Percentiles rank a stretch among this genome's conserved stretches.
Evolutionary conservation across 2,113 vertebrate species (phyloP).

Genomic region (Lagopus muta): DNA sequence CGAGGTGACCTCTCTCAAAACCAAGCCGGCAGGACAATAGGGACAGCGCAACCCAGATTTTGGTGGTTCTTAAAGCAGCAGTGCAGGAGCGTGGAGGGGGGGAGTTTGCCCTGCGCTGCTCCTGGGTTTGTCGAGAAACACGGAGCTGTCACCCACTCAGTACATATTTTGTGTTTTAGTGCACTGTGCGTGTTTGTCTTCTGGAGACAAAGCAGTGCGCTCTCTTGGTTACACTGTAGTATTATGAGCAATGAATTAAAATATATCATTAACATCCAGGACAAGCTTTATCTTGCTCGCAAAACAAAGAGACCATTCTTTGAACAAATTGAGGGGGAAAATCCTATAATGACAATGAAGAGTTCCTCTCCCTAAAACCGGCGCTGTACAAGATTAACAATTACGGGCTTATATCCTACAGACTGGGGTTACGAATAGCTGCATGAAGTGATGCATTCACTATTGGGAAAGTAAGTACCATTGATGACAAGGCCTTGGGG

Average conservation of each 20-base stretch:
- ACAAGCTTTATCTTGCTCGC: slow-evolving; percentile 72
- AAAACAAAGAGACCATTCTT: slow-evolving; percentile 79
- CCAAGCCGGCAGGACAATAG: not conserved
- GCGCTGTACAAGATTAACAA: slow-evolving; percentile 72
- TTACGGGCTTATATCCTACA: slow-evolving; percentile 75
- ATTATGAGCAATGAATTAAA: slow-evolving; percentile 73
- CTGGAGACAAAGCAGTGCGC: slow-evolving; percentile 65
- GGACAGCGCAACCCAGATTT: not conserved
- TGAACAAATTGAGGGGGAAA: slow-evolving; percentile 67
- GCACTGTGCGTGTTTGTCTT: slow-evolving; percentile 68
- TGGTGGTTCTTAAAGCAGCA: not conserved
- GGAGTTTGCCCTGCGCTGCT: not conserved
- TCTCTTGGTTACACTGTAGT: slow-evolving; percentile 72
- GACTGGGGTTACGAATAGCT: slow-evolving; percentile 74
- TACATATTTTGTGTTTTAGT: slow-evolving; percentile 35
- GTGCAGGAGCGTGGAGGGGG: not conserved
- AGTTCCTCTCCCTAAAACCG: slow-evolving; percentile 77
- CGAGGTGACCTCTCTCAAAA: not conserved
- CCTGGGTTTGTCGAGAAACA: slow-evolving; percentile 33
- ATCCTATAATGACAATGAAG: slow-evolving; percentile 73
- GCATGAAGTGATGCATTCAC: slow-evolving; percentile 90
- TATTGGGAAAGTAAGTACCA: slow-evolving; percentile 80
- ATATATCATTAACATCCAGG: slow-evolving; percentile 79
- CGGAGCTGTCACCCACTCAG: slow-evolving; percentile 69
- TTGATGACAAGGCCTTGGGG: slow-evolving; percentile 84